A percentile compares a stretch with the other conserved stretches of the same genome.
Evolutionary conservation across 2,888 invertebrate species (phyloP).

Genomic region (Ormia ochracea): DNA sequence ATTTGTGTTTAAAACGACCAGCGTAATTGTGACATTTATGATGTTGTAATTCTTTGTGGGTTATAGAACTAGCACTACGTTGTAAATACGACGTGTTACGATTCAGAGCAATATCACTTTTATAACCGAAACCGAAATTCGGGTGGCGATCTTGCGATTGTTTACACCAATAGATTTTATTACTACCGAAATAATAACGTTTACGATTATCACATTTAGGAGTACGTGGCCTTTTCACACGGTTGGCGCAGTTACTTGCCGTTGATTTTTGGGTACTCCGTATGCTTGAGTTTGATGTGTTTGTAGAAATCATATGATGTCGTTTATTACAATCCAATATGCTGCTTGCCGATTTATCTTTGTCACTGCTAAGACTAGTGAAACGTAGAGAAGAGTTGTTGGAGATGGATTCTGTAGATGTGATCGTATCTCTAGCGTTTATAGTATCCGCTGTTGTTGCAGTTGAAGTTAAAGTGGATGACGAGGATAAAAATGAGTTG

Average conservation of each 20-base stretch:
- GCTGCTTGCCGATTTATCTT: constrained; percentile 42
- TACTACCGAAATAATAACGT: constrained; percentile 72
- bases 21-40: constrained; percentile 26
- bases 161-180: constrained; percentile 73
- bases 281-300: constrained; percentile 25
- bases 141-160: constrained; percentile 62
- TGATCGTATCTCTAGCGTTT: neutral
- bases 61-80: constrained; percentile 70
- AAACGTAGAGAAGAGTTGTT: neutral
- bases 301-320: constrained; percentile 42
- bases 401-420: constrained; percentile 40
- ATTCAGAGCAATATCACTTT: constrained; percentile 14
- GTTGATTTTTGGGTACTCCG: constrained; percentile 60
- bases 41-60: constrained; percentile 66
- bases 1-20: constrained; percentile 31
- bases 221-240: constrained; percentile 42
- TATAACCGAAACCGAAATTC: constrained; percentile 2
- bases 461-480: constrained; percentile 50
- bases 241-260: constrained; percentile 19
- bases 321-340: constrained; percentile 30
- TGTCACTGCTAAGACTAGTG: constrained; percentile 47
- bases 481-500: constrained; percentile 73
- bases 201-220: constrained; percentile 57
- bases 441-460: constrained; percentile 32
- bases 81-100: constrained; percentile 51